Evolutionary conservation across 2,797 vertebrate species (phyloP).

Genomic region (Epinephelus malabaricus): DNA sequence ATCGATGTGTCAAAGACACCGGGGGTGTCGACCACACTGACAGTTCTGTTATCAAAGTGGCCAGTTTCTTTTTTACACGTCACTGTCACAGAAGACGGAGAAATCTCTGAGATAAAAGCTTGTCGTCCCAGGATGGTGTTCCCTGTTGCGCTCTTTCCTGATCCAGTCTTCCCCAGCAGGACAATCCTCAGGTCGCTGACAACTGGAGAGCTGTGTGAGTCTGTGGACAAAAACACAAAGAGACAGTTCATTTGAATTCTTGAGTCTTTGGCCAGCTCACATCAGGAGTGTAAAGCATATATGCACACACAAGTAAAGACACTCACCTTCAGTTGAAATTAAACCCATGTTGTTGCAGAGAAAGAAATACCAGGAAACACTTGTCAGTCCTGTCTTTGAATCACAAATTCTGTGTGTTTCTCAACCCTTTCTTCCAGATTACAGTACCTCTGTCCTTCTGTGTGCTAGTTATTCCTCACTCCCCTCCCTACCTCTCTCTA

Average conservation of each 20-base stretch:
- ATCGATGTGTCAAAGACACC: slow-evolving; percentile 65
- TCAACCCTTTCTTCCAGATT: neutral
- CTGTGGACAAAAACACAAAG: slow-evolving; percentile 37
- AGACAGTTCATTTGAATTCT: neutral
- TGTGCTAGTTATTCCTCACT: neutral
- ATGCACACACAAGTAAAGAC: neutral
- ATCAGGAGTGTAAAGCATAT: neutral
- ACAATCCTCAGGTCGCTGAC: slow-evolving; percentile 60
- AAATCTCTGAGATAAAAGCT: slow-evolving; percentile 20
- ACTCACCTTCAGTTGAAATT: neutral
- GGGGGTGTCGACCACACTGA: slow-evolving; percentile 74
- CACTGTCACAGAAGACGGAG: slow-evolving; percentile 60
- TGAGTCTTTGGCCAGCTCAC: neutral
- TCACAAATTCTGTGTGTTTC: neutral
- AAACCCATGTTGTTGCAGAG: slow-evolving; percentile 28
- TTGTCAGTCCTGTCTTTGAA: neutral
- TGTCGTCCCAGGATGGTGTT: slow-evolving; percentile 66
- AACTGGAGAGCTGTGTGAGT: slow-evolving; percentile 4
- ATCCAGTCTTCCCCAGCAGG: slow-evolving; percentile 75
- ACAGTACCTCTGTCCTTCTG: accelerated
- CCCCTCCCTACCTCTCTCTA: neutral
- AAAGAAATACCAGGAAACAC: neutral
- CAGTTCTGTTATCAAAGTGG: slow-evolving; percentile 17
- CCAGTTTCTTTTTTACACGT: neutral
- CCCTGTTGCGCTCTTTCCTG: slow-evolving; percentile 75